Base-by-base conservation (phyloP, 2,797 vertebrate genomes). In the Babyrousa celebensis region DNA sequence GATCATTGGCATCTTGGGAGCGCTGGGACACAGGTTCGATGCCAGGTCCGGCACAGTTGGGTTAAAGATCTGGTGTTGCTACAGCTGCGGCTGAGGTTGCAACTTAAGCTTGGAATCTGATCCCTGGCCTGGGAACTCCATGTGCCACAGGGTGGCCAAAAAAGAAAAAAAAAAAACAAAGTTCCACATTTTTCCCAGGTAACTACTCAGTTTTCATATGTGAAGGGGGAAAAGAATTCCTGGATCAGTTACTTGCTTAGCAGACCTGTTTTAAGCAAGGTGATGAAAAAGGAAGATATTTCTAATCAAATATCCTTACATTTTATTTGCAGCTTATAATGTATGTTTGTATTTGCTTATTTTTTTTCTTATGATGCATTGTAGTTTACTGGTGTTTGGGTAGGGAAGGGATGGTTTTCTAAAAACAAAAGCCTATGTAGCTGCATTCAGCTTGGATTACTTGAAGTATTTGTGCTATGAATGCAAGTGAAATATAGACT, bases 311-410 rank as follows among this genome's bases (percentile, higher is more conserved):
- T 29, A 20, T 74, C 29, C n/a, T 80, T 60, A 43, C 12, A 32
- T 91, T 90, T 70, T 95, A 84, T 85, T 84, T 92, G 56, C 12
- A 90, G 27, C 5, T 75, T 72, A 36, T 80, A 32, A 11, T 79
- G 8, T 84, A 12, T 62, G 52, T 56, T 74, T 78, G 63, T 14
- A 85, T 52, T 11, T 80, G 16, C 25, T 96, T 94, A n/a, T n/a
- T 85, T 95, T 85, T 95, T 91, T 89, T 93, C 15, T 72, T 83
- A 12, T 11, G 70, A n/a, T 82, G 75, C 60, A 32, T 83, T 78
- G 5, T 40, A 75, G 40, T 71, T 78, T 40, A 18, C 20, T 71
- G 18, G 11, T 89, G 25, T 70, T 92, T 63, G 86, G 89, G 17
- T 83, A 72, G 58, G 36, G n/a, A 70, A 67, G 40, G 16, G 12